These are phyloP conservation scores for Nemurella pictetii DNA, from an alignment of 2,888 invertebrate genomes.

Conservation along the genomic window DNA sequence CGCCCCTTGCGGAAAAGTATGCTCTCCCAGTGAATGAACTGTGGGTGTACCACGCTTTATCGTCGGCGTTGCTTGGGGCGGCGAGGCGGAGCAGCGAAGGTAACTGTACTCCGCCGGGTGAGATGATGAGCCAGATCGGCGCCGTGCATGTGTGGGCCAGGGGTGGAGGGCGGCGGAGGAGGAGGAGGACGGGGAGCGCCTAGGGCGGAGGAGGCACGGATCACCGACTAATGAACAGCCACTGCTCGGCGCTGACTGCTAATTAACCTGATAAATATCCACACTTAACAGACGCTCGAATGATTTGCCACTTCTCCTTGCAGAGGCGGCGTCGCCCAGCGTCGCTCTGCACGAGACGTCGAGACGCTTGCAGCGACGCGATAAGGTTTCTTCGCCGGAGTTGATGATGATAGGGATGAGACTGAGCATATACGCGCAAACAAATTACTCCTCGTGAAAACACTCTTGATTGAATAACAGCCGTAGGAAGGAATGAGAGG, in stretches of 20 bases:
- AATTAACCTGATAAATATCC: constrained; percentile 31
- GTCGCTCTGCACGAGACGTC: no score
- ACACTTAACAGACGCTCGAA: constrained; percentile 15
- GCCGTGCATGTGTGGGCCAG: not conserved
- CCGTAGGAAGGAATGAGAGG: not conserved
- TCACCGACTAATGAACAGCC: constrained; percentile 18
- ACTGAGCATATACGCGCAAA: not conserved
- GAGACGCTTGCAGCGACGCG: no score
- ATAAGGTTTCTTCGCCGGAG: not conserved
- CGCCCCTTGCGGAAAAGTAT: no score
- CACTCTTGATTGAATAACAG: not conserved
- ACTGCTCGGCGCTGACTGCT: constrained; percentile 14
- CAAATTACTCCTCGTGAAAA: not conserved
- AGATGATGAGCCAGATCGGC: not conserved
- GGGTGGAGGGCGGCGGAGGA: not conserved
- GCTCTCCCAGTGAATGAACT: no score
- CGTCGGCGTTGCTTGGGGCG: no score
- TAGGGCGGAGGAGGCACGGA: not conserved
- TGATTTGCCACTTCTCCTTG: not conserved
- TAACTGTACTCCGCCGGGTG: no score
- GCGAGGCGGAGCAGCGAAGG: no score
- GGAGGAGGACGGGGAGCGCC: constrained; percentile 6
- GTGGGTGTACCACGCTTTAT: no score
- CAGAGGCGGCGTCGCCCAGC: not conserved
- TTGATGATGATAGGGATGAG: not conserved